Evolutionary conservation across 2,888 invertebrate species (phyloP).

Genomic region (Drosophila lacicola): DNA sequence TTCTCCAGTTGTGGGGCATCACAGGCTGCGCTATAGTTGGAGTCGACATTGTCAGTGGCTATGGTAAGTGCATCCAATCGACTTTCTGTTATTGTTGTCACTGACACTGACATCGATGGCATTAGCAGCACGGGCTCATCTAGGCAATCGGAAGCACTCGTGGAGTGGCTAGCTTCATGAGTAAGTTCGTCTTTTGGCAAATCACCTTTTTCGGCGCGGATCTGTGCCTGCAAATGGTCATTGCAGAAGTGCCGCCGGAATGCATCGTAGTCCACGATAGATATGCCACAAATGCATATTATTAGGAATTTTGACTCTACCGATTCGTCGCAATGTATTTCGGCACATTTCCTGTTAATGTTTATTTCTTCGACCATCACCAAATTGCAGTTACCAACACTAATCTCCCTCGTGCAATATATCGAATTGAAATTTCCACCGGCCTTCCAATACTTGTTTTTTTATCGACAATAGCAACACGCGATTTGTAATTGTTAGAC

Average conservation of each 20-base stretch:
- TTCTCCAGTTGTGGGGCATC: conserved; percentile 11
- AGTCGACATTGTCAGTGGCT: conserved; percentile 1
- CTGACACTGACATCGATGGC: conserved; percentile 2
- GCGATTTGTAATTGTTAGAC: conserved; percentile 43
- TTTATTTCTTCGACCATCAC: conserved; percentile 29
- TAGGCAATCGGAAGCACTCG: conserved; percentile 3
- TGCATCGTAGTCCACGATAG: conserved; percentile 35
- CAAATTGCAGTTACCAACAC: conserved; percentile 17
- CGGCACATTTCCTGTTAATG: conserved; percentile 62
- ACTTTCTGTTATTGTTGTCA: conserved; percentile 3
- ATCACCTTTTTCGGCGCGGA: background rate
- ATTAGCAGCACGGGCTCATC: conserved; percentile 18
- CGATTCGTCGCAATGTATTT: conserved; percentile 55
- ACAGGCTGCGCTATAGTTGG: conserved; percentile 40
- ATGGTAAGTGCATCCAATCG: conserved; percentile 9
- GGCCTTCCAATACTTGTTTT: conserved; percentile 13
- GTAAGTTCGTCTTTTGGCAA: background rate
- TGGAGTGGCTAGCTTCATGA: too few relatives aligned
- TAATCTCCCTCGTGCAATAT: background rate
- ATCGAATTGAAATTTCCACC: conserved; percentile 17
- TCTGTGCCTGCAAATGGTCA: conserved; percentile 36
- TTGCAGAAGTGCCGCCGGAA: conserved; percentile 55
- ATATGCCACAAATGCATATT: conserved; percentile 55
- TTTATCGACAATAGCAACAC: conserved; percentile 44
- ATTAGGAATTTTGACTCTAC: conserved; percentile 49